These are phyloP conservation scores for Eilema caniola DNA, from an alignment of 2,888 invertebrate species.

Conservation along the genomic window DNA sequence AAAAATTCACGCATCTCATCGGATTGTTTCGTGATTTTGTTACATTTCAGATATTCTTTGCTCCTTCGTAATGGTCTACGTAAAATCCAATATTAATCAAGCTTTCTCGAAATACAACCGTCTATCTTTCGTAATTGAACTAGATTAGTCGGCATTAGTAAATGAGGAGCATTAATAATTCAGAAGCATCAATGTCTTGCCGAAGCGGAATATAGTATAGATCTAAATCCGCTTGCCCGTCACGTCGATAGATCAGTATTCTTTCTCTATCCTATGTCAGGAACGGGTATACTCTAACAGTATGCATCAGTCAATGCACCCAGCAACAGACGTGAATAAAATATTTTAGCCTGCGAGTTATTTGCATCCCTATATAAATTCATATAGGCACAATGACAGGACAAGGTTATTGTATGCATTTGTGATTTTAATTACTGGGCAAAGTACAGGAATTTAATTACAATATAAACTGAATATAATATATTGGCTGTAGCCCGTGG, in stretches of 20 bases:
- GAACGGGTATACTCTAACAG: constrained; percentile 42
- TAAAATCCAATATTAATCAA: not conserved
- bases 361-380: constrained; percentile 26
- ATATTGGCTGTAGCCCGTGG: not conserved
- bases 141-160: constrained; percentile 1
- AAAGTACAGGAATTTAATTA: constrained; percentile 48
- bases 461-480: not conserved
- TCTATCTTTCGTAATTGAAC: constrained; percentile 2
- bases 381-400: constrained; percentile 50
- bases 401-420: constrained; percentile 58
- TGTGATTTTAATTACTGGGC: constrained; percentile 53
- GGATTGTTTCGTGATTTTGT: no score
- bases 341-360: constrained; percentile 48
- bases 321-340: constrained; percentile 51
- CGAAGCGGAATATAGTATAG: not conserved
- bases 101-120: not conserved
- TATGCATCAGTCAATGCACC: constrained; percentile 33
- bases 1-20: no score
- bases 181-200: constrained; percentile 1
- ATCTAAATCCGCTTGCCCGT: constrained; percentile 16
- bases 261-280: constrained; percentile 40
- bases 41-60: not conserved
- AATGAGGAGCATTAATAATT: not conserved
- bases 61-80: not conserved
- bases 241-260: constrained; percentile 47